Conservation (phyloP, 1,140 invertebrate species). For the Macrostomum lignano region DNA sequence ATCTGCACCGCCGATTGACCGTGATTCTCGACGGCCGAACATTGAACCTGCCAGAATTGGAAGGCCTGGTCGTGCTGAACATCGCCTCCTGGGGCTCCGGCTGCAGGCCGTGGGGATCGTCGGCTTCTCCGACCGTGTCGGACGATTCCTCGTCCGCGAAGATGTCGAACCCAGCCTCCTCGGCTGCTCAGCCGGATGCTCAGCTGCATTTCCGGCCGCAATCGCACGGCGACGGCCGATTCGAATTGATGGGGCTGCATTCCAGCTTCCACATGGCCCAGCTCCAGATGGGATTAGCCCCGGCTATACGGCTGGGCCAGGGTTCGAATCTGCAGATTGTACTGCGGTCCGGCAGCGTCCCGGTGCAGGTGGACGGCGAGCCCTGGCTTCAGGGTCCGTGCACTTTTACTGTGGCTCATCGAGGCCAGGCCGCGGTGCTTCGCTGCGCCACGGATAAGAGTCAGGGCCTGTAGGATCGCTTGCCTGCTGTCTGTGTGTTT, state of each 20-base stretch:
- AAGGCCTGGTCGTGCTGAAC: conserved; percentile 95
- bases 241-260: conserved; percentile 90
- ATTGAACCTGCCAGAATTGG: conserved; percentile 69
- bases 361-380: conserved; percentile 94
- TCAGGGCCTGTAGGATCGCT: no score
- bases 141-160: no score
- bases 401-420: conserved; percentile 88
- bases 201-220: no score
- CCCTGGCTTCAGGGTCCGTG: conserved; percentile 90
- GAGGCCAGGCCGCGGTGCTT: no score
- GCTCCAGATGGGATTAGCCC: no score
- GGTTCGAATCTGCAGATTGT: no score
- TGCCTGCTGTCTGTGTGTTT: no score
- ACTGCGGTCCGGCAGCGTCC: conserved; percentile 51
- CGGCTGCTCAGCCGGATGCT: no score
- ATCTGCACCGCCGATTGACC: conserved; percentile 67
- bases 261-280: conserved; percentile 91
- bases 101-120: conserved; percentile 99
- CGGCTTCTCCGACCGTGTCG: no score
- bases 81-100: conserved; percentile 97
- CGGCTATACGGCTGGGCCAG: no score
- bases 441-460: no score
- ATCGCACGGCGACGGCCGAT: conserved; percentile 93
- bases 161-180: no score
- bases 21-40: conserved; percentile 79